A percentile compares a stretch with the other conserved stretches of the same genome.
These are phyloP conservation scores for Periophthalmodon schlosseri DNA, from an alignment of 2,113 vertebrate species.

Conservation along the genomic window DNA sequence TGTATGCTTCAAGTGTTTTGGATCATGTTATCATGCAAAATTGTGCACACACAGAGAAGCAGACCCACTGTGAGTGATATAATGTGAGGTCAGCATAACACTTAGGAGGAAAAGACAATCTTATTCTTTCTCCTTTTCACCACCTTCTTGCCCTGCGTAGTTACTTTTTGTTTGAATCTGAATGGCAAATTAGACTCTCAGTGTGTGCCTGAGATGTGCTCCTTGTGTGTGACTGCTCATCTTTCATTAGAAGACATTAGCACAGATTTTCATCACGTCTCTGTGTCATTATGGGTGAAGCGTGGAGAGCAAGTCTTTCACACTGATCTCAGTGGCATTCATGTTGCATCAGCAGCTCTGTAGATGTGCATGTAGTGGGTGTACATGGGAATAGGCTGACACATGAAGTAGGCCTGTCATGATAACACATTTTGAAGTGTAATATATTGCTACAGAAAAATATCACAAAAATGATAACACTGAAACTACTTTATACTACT, in stretches of 20 bases:
- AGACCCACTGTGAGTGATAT: background rate
- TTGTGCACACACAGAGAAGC: background rate
- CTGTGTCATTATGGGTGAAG: background rate
- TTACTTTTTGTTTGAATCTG: conserved; percentile 30
- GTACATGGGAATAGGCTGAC: background rate
- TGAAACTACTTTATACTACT: no score
- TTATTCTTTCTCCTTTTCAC: conserved; percentile 15
- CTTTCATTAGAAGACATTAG: conserved; percentile 24
- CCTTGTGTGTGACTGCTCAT: conserved; percentile 18
- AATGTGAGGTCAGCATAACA: conserved; percentile 29
- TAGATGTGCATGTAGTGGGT: background rate
- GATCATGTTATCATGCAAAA: background rate
- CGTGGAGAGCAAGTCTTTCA: background rate
- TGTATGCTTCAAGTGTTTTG: background rate
- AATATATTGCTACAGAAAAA: no score
- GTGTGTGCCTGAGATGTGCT: conserved; percentile 1
- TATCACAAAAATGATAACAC: no score
- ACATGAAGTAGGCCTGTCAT: background rate
- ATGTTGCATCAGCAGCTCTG: background rate
- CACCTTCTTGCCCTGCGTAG: conserved; percentile 7
- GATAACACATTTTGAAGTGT: no score
- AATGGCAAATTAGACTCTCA: conserved; percentile 38
- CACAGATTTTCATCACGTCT: conserved; percentile 20
- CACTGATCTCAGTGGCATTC: background rate
- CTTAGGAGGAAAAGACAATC: conserved; percentile 13